Base-by-base conservation (phyloP, 53 echinoderm and acorn worm genomes). In the Actinopyga echinites region DNA sequence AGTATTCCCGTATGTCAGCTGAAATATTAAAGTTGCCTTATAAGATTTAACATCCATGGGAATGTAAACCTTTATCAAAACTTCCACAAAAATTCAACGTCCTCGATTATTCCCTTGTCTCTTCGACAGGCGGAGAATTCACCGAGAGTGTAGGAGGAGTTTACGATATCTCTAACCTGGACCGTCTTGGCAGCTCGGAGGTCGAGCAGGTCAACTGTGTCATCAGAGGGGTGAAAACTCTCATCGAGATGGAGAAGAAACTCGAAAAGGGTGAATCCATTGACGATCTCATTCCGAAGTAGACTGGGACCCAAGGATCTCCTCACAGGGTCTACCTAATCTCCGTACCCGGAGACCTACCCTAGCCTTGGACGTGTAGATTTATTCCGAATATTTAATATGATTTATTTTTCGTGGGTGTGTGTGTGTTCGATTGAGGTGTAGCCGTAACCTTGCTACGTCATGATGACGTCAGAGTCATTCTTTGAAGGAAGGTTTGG, bases 151-250 rank as follows among this genome's bases (percentile, higher is more conserved):
- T 93, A 9, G 97, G 93, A 52, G 97, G 97, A 24, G 92, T 93
- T 11, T 96, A 93, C 77, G 97, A 96, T 65, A 88, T 96, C 82
- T 96, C 97, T 65, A 96, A 96, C 84, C 75, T 86, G 35, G 94
- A 96, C 65, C 92, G 97, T 63, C 90, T 96, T 10, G 97, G 97
- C 56, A 80, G 83, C 37, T 92, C 97, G 8, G 97, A 96, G 81
- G 97, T 96, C 31, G 88, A 94, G 33, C 97, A 93, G 77, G 97
- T 96, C 83, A 92, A 96, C 82, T 73, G 89, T 49, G 93, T 96
- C 66, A 94, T 96, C 84, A 87, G 88, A 12, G 97, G 97, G 1
- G 90, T 96, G 79, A 86, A 84, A 54, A 58, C 80, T 25, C 86
- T 96, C 69, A 79, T 83, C 64, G 77, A 96, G 31, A 92, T 96